A percentile compares a stretch with the other conserved stretches of the same genome.
Evolutionary conservation across 2,113 vertebrate species (phyloP).

Genomic region (Craseonycteris thonglongyai): DNA sequence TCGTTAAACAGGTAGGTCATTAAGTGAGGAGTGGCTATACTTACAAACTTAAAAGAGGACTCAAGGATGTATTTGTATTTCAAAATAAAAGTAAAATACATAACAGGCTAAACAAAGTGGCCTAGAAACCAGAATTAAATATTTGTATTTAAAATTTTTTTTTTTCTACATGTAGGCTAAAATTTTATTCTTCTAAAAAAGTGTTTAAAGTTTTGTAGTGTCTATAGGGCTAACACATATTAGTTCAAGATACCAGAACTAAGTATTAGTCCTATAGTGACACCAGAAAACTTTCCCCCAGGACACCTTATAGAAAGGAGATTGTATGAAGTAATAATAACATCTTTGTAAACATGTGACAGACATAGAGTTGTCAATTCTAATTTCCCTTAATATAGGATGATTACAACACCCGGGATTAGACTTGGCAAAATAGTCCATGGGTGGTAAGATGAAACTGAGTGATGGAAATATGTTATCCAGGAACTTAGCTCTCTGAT

Average conservation of each 20-base stretch:
- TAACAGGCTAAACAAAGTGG: background rate
- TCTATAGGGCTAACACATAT: background rate
- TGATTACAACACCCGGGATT: background rate
- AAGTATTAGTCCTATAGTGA: background rate
- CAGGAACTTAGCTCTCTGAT: background rate
- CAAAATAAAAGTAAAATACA: background rate
- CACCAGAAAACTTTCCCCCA: background rate
- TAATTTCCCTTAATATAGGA: background rate
- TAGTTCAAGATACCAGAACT: background rate
- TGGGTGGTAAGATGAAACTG: background rate
- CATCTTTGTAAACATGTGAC: background rate
- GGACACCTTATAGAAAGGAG: background rate
- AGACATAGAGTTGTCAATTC: background rate
- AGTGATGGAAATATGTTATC: background rate
- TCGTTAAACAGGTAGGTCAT: no score
- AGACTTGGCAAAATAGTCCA: background rate
- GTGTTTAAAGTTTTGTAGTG: background rate
- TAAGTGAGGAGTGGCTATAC: no score
- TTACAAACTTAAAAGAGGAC: background rate
- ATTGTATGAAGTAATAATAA: background rate
- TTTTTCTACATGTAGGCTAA: background rate
- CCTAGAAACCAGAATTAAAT: background rate
- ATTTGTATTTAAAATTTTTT: background rate
- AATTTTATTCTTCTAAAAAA: background rate
- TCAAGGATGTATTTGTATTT: background rate